phyloP scores from a whole-genome alignment of 2,888 invertebrate species.

The Monopis laevigella region DNA sequence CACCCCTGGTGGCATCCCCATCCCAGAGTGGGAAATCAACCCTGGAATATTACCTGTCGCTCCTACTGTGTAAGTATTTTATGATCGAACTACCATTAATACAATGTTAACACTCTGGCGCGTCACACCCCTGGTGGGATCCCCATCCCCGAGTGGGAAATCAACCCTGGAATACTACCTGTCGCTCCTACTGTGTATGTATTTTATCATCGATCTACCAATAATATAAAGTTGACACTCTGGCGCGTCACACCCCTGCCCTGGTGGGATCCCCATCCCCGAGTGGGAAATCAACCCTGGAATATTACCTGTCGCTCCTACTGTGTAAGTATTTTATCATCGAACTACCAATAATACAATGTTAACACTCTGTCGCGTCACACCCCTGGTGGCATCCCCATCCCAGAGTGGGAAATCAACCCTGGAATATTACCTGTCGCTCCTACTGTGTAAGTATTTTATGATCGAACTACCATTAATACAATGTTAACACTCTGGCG shows the following conservation, averaged over 20 bases:
- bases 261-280: conserved; percentile 52
- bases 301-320: conserved; percentile 20
- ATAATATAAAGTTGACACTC: conserved; percentile 9
- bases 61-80: conserved; percentile 37
- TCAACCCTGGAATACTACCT: conserved; percentile 35
- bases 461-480: conserved; percentile 69
- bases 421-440: conserved; percentile 34
- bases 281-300: conserved; percentile 49
- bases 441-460: too few relatives aligned
- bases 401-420: conserved; percentile 53
- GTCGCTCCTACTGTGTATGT: conserved; percentile 1
- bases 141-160: conserved; percentile 56
- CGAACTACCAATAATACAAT: conserved; percentile 67
- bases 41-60: conserved; percentile 34
- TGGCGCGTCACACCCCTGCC: conserved; percentile 53
- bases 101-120: conserved; percentile 49
- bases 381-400: conserved; percentile 50
- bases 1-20: conserved; percentile 51
- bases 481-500: conserved; percentile 49
- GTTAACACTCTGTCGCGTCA: conserved; percentile 45
- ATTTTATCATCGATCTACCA: not conserved
- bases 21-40: conserved; percentile 53
- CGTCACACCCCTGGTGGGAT: conserved; percentile 49
- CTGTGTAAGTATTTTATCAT: conserved; percentile 12
- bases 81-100: conserved; percentile 69